A percentile compares a stretch with the other conserved stretches of the same genome.
Evolutionary conservation across 2,888 invertebrate genomes (phyloP).

Genomic region (Drosophila monieri): DNA sequence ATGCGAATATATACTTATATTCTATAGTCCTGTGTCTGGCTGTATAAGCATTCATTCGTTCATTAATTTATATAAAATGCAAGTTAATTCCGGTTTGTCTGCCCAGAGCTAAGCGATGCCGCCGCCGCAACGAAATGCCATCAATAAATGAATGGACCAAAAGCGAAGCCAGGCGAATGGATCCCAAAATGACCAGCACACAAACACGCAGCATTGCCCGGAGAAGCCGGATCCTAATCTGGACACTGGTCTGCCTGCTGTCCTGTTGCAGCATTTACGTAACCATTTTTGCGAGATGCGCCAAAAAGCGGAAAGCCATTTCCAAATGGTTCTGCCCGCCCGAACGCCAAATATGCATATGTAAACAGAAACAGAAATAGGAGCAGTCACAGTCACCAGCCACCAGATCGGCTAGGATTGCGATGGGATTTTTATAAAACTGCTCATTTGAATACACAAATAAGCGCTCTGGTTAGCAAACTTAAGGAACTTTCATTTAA

Average conservation of each 20-base stretch:
- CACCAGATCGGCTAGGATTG: conserved; percentile 55
- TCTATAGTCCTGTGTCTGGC: conserved; percentile 12
- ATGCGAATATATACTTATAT: conserved; percentile 31
- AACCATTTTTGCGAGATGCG: conserved; percentile 48
- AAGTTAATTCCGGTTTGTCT: conserved; percentile 80
- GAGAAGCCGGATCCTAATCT: conserved; percentile 28
- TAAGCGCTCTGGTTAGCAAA: conserved; percentile 48
- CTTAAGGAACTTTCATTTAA: conserved; percentile 60
- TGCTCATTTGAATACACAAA: conserved; percentile 81
- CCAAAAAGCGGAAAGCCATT: conserved; percentile 68
- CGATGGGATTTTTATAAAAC: conserved; percentile 73
- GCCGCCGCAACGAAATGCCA: conserved; percentile 65
- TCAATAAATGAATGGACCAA: conserved; percentile 72
- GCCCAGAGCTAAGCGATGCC: conserved; percentile 69
- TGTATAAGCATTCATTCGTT: conserved; percentile 69
- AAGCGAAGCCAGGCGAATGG: conserved; percentile 21
- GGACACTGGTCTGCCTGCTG: conserved; percentile 23
- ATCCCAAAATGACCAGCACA: conserved; percentile 52
- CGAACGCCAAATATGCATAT: conserved; percentile 70
- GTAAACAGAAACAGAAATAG: conserved; percentile 67
- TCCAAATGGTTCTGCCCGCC: conserved; percentile 59
- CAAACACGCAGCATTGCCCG: conserved; percentile 22
- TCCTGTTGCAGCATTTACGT: conserved; percentile 55
- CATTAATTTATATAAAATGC: conserved; percentile 82
- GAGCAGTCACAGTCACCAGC: conserved; percentile 33